Evolutionary conservation across 2,888 invertebrate species (phyloP).

Genomic region (Augiades crinisus): DNA sequence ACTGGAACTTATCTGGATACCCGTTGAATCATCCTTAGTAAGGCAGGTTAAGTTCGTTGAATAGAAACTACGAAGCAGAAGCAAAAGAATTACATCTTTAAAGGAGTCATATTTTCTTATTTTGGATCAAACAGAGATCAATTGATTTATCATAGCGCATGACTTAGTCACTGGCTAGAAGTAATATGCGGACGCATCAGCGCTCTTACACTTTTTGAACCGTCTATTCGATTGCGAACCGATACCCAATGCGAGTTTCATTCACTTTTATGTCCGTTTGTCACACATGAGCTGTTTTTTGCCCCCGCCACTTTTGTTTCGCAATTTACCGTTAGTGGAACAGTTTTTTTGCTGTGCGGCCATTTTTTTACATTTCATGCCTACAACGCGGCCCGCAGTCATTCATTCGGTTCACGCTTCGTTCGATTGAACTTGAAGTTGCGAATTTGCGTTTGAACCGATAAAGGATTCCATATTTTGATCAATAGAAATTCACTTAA

Average conservation of each 20-base stretch:
- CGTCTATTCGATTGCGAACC: conserved; percentile 6
- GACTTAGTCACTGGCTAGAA: too few relatives aligned
- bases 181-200: conserved; percentile 27
- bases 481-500: neutral
- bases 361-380: conserved; percentile 52
- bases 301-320: conserved; percentile 55
- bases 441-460: conserved; percentile 36
- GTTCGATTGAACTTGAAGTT: conserved; percentile 47
- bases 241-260: conserved; percentile 33
- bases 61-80: too few relatives aligned
- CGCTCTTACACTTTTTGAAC: conserved; percentile 1
- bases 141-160: too few relatives aligned
- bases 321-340: conserved; percentile 54
- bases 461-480: too few relatives aligned
- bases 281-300: conserved; percentile 44
- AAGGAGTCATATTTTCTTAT: too few relatives aligned
- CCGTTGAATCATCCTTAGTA: too few relatives aligned
- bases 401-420: conserved; percentile 54
- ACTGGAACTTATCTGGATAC: too few relatives aligned
- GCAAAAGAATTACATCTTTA: too few relatives aligned
- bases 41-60: too few relatives aligned
- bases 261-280: conserved; percentile 38
- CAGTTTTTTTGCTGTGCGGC: conserved; percentile 38
- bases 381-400: conserved; percentile 49
- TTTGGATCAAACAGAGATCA: too few relatives aligned